A percentile compares a stretch with the other conserved stretches of the same genome.
These are phyloP conservation scores for Myripristis jacobus DNA, from an alignment of 2,797 vertebrate species.

Conservation along the genomic window DNA sequence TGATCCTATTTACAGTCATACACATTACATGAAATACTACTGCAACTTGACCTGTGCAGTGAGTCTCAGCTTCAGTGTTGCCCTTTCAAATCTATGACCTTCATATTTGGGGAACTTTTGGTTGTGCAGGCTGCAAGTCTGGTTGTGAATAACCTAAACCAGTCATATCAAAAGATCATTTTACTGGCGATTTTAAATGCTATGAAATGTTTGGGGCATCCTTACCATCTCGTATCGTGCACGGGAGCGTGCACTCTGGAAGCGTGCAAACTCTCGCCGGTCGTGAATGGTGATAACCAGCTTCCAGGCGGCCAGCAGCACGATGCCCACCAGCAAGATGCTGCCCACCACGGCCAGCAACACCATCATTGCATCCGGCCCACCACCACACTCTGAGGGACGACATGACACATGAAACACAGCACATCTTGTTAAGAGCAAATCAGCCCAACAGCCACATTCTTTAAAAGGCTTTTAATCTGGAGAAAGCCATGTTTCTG, in stretches of 20 bases:
- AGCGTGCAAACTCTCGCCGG: slow-evolving; percentile 91
- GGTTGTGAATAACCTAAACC: neutral
- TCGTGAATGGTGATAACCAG: slow-evolving; percentile 95
- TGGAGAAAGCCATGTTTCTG: neutral
- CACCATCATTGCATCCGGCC: slow-evolving; percentile 87
- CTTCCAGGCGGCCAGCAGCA: slow-evolving; percentile 92
- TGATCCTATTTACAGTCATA: slow-evolving; percentile 18
- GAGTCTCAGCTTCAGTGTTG: neutral
- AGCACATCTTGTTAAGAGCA: neutral
- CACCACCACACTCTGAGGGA: slow-evolving; percentile 87
- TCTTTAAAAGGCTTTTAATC: neutral
- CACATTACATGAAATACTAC: slow-evolving; percentile 1
- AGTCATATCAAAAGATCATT: neutral
- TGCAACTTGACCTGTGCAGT: neutral
- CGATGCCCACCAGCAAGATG: slow-evolving; percentile 84
- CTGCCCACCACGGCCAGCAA: slow-evolving; percentile 87
- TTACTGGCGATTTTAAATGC: neutral
- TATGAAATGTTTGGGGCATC: too few species aligned
- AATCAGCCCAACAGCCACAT: neutral
- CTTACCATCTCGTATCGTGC: slow-evolving; percentile 97
- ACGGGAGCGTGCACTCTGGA: slow-evolving; percentile 93
- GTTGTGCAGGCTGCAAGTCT: too few species aligned
- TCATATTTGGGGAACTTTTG: too few species aligned
- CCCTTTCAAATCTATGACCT: neutral
- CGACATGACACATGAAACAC: neutral